phyloP scores from a whole-genome alignment of 2,797 vertebrate species.

The Australoheros facetus region DNA sequence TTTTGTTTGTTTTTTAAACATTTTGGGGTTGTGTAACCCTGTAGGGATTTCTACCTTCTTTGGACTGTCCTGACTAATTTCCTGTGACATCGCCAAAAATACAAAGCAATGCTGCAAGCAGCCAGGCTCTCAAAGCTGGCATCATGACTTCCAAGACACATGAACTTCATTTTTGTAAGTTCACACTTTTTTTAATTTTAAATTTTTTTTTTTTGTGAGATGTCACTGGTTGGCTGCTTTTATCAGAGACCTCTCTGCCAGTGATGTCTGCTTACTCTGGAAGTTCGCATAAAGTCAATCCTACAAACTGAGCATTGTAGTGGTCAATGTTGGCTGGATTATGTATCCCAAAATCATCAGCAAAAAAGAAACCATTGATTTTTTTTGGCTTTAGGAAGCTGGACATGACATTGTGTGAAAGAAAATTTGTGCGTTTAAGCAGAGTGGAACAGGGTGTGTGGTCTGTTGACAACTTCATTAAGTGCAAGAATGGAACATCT shows the following conservation, averaged over 20 bases:
- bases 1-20: not conserved
- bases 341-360: not conserved
- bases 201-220: not conserved
- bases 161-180: constrained; percentile 15
- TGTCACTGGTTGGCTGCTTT: constrained; percentile 15
- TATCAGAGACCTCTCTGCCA: not conserved
- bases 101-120: not conserved
- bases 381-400: constrained; percentile 2
- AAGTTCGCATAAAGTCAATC: constrained; percentile 40
- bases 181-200: not conserved
- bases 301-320: not conserved
- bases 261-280: constrained; percentile 2
- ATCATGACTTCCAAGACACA: not conserved
- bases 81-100: not conserved
- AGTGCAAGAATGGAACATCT: constrained; percentile 5
- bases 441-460: not conserved
- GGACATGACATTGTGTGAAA: not conserved
- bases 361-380: not conserved
- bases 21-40: not conserved
- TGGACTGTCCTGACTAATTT: constrained; percentile 7
- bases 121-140: not conserved
- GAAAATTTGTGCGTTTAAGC: not conserved
- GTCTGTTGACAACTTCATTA: not conserved
- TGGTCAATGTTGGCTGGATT: not conserved
- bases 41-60: constrained; percentile 11